Base-by-base conservation (phyloP, 2,113 vertebrate genomes). In the Aptenodytes forsteri region DNA sequence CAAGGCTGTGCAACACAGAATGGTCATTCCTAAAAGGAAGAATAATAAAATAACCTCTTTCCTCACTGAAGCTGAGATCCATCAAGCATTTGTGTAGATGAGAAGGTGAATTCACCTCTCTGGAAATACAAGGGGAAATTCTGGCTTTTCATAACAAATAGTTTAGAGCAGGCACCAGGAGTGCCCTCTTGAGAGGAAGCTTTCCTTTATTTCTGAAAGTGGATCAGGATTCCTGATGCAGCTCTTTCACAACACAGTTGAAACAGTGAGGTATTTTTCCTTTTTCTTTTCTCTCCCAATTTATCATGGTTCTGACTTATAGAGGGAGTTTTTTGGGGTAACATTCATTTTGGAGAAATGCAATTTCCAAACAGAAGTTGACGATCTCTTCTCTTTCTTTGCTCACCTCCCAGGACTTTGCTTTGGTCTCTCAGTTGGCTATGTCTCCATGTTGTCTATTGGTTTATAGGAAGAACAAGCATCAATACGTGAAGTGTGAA, bases 331-430 rank as follows among this genome's bases (percentile, higher is more conserved):
- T 32, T 73, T 50, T 27, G 10, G 34, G 10, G 62, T 83, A 94
- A 87, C 54, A 62, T 59, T 96, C 69, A 65, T 80, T 97, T 93
- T 65, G 85, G 56, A 88, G 46, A 89, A 82, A 82, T 40, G 29
- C 49, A 34, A 10, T 93, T 97, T 94, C 66, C 30, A 40, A 95
- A 54, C 11, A 94, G 67, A 87, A 72, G 55, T n/a, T 89, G n/a
- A 67, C 17, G 58, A 38, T 83, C 32, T 69, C 76, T 92, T 96
- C 42, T 42, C 4, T 90, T 87, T 90, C 59, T 84, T 93, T 72
- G 66, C 40, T 81, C 13, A 25, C 5, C 22, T 94, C 40, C 47
- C 44, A 84, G 40, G 38, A 54, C 21, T 75, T 70, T 79, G 49
- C 32, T 44, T 55, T 29, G 22, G 32, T 87, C 26, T 98, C 66